Evolutionary conservation across 2,797 vertebrate species (phyloP), one percentile per base, ranked within the genome.

Genomic region (Crenuchus spilurus): DNA sequence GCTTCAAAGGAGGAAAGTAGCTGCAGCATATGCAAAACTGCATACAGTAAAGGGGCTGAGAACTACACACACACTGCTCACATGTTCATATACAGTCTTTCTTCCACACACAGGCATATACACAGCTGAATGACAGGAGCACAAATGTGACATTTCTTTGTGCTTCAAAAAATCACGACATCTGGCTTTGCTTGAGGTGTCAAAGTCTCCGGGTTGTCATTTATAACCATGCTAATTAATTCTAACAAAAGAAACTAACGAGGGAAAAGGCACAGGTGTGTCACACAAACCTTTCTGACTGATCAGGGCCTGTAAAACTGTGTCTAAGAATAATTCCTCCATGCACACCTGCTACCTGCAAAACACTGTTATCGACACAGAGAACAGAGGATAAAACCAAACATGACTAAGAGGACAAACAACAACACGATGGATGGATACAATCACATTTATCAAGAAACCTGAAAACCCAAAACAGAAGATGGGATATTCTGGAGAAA

Each of bases 171-270:
- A 68, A 73, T 30, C 55, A 3, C 18, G 63, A 76, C 42, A 75
- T 75, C 68, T 78, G 72, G 75, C 60, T 44, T 28, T 44, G 65
- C 70, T 78, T 55, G 73, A 78, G 61, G 75, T 70, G 75, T 76
- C 60, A 52, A 48, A 37, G 57, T 70, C 71, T 74, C 60, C 48
- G 41, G 26, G 42, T 51, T 33, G 20, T 74, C 72, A 70, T 78
- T 75, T 78, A 75, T 73, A 76, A 74, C 63, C 10, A 26, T 6
- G 37, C 61, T 73, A 80, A 82, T 82, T 75, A 73, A 62, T 67
- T 75, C 64, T 65, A 64, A 74, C 69, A 78, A 70, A 62, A 44
- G 66, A 75, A 57, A 54, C 62, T 65, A 76, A 76, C 48, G 44
- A 82, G 52, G 49, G 66, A 76, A 64, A 63, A 3, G 55, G 49